Conservation (phyloP, 2,113 vertebrate species). For the Odocoileus hemionus region DNA sequence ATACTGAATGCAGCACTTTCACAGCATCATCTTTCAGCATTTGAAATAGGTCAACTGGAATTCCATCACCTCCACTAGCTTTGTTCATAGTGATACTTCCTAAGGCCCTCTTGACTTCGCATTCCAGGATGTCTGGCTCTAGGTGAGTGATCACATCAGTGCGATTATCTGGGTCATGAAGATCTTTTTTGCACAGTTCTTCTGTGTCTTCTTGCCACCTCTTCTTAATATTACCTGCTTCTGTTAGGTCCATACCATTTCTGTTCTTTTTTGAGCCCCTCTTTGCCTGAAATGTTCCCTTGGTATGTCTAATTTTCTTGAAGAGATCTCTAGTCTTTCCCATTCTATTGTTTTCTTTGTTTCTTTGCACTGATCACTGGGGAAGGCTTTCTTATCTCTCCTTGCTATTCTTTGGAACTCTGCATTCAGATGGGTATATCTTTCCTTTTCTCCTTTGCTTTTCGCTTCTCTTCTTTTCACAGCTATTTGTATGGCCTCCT, state of each 20-base stretch:
- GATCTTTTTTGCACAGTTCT: neutral
- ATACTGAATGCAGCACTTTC: neutral
- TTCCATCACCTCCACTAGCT: neutral
- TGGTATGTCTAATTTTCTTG: neutral
- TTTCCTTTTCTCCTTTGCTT: neutral
- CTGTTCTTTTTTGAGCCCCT: neutral
- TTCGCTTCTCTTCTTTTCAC: neutral
- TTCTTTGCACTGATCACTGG: neutral
- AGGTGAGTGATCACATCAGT: neutral
- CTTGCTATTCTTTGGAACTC: neutral
- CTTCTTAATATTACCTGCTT: neutral
- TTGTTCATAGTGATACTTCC: neutral
- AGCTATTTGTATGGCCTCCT: neutral
- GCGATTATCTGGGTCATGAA: neutral
- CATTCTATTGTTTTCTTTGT: neutral
- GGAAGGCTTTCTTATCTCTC: neutral
- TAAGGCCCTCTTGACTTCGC: neutral
- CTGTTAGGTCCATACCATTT: neutral
- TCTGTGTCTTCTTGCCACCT: neutral
- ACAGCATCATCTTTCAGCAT: neutral
- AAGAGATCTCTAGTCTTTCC: neutral
- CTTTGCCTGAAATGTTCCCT: neutral
- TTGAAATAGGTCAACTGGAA: neutral
- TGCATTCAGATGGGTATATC: neutral
- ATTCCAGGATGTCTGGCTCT: neutral